phyloP scores from a whole-genome alignment of 37 sponge, comb jelly and placozoan genomes.

The Beroe forskalii region DNA sequence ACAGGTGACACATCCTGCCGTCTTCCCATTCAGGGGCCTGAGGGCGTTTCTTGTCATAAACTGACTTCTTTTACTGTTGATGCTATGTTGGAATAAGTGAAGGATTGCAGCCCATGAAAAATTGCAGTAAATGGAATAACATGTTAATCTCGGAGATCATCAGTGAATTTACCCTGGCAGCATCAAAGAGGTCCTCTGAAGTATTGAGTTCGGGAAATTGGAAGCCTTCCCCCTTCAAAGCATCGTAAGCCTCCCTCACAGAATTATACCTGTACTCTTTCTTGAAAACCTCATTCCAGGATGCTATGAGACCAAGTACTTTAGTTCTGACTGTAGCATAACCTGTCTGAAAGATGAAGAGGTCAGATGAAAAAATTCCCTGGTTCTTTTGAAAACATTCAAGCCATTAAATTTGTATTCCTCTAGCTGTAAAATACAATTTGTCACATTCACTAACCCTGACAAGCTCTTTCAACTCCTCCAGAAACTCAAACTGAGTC shows the following conservation, averaged over 20 bases:
- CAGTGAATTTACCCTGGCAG: conserved; percentile 57
- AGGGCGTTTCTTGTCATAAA: too few species aligned
- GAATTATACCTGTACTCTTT: conserved; percentile 67
- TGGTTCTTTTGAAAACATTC: too few species aligned
- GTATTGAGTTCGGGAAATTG: conserved; percentile 77
- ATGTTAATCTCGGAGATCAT: too few species aligned
- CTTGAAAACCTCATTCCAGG: conserved; percentile 58
- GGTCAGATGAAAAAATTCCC: too few species aligned
- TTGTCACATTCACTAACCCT: too few species aligned
- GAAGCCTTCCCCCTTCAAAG: conserved; percentile 76
- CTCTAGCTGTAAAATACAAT: too few species aligned
- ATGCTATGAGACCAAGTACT: conserved; percentile 12
- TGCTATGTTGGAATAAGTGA: too few species aligned
- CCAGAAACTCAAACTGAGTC: conserved; percentile 75
- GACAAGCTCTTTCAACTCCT: conserved; percentile 75
- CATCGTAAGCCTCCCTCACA: conserved; percentile 71
- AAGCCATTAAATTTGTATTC: too few species aligned
- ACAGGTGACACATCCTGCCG: conserved; percentile 66
- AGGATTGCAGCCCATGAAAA: too few species aligned
- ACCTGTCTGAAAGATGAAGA: conserved; percentile 33
- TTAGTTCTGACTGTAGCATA: conserved; percentile 43
- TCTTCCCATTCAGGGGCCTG: conserved; percentile 72
- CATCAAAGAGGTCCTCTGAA: conserved; percentile 64
- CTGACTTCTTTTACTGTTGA: too few species aligned
- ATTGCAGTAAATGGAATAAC: too few species aligned